phyloP scores from a whole-genome alignment of 1,140 invertebrate genomes.

The Myzus persicae region DNA sequence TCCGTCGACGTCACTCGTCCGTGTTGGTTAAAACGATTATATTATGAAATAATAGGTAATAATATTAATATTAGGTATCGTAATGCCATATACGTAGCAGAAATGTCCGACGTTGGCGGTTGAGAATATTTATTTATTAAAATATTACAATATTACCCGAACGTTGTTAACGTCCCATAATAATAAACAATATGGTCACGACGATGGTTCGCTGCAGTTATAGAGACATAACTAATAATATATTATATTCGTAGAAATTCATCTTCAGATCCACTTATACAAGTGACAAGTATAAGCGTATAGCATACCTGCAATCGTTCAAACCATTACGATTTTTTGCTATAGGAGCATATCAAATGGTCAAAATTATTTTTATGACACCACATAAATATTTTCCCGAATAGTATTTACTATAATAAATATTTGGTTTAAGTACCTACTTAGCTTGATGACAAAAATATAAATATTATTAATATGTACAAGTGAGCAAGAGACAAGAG shows the following conservation, averaged over 20 bases:
- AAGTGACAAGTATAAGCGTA: neutral
- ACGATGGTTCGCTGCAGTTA: neutral
- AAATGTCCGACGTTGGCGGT: neutral
- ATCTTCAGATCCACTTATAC: neutral
- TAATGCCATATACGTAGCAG: neutral
- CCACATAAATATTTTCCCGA: neutral
- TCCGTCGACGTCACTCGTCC: neutral
- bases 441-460: neutral
- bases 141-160: neutral
- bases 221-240: neutral
- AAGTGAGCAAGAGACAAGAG: no score
- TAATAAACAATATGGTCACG: neutral
- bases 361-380: neutral
- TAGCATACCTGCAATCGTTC: neutral
- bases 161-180: neutral
- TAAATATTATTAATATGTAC: neutral
- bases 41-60: neutral
- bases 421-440: neutral
- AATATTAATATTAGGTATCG: neutral
- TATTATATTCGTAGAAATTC: neutral
- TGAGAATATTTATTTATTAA: neutral
- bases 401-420: neutral
- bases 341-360: neutral
- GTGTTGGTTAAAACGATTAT: neutral
- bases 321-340: neutral